Conservation (phyloP, 2,797 vertebrate genomes). For the Muraenolepis orangiensis region DNA sequence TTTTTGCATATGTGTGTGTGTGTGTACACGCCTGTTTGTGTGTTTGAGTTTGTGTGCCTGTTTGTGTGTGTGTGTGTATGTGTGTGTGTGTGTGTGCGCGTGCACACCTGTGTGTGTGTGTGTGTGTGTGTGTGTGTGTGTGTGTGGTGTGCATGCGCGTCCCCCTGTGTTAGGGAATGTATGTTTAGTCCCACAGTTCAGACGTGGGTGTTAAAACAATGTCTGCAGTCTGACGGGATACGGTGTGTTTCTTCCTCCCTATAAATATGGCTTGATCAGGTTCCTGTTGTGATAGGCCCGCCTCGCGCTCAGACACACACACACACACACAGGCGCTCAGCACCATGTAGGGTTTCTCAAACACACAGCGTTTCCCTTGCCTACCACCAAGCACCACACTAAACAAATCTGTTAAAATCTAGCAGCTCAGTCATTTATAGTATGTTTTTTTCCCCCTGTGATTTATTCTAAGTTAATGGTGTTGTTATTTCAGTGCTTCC, state of each 20-base stretch:
- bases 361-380: background rate
- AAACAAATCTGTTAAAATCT: no score
- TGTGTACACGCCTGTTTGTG: background rate
- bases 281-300: slow-evolving; percentile 63
- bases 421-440: no score
- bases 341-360: slow-evolving; percentile 55
- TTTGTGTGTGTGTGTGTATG: background rate
- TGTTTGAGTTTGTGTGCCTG: background rate
- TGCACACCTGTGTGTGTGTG: background rate
- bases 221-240: slow-evolving; percentile 61
- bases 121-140: background rate
- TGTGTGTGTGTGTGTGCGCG: background rate
- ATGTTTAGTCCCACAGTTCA: slow-evolving; percentile 36
- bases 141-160: background rate
- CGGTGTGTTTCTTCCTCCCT: slow-evolving; percentile 60
- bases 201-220: slow-evolving; percentile 65
- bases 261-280: slow-evolving; percentile 54
- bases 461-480: no score
- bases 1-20: no score
- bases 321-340: slow-evolving; percentile 27
- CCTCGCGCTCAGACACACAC: no score
- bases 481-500: no score
- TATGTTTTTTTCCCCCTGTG: no score
- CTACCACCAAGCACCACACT: slow-evolving; percentile 29
- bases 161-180: background rate